Evolutionary conservation across 2,888 invertebrate species (phyloP), one percentile per base, ranked within the genome.

Genomic region (Leucania comma): DNA sequence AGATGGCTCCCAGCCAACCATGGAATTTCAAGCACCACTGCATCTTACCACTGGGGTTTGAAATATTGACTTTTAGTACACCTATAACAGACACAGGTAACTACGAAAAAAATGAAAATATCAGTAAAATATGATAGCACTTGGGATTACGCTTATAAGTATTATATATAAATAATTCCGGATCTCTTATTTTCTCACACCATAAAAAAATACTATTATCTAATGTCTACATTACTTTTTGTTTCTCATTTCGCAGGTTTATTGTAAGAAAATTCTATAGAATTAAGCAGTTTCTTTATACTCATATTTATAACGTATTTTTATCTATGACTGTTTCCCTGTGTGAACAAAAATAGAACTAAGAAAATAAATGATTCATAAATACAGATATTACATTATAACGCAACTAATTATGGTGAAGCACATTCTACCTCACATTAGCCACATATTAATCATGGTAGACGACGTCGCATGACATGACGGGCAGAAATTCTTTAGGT

Each of bases 1-100:
- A 75, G 62, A 78, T 78, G 78, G 78, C 78, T 70, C 65, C n/a
- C 59, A 66, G 78, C 78, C 78, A 78, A 80, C 65, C 65, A 75
- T 71, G 48, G 77, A 53, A 50, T 64, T 78, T 70, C 65, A 70
- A 71, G 66, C 71, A 64, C 62, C 50, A 71, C 50, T 57, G 62
- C 64, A 26, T 75, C 65, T 75, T 56, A 66, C 62, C 59, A 58
- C 65, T 53, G 56, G 17, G 1, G 46, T 66, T 60, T 66, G 24
- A n/a, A 54, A 65, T 69, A 80, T 56, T 38, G 29, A 68, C 64
- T 58, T 78, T 60, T 64, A 22, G 14, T 38, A 38, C 35, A 50
- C 60, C 20, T 46, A 14, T 5, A 14, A 20, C 14, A 26, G 5
- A 0, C 4, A 51, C n/a, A 10, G 58, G 9, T 14, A 42, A 3